Evolutionary conservation across 2,888 invertebrate genomes (phyloP).

Genomic region (Tachina fera): DNA sequence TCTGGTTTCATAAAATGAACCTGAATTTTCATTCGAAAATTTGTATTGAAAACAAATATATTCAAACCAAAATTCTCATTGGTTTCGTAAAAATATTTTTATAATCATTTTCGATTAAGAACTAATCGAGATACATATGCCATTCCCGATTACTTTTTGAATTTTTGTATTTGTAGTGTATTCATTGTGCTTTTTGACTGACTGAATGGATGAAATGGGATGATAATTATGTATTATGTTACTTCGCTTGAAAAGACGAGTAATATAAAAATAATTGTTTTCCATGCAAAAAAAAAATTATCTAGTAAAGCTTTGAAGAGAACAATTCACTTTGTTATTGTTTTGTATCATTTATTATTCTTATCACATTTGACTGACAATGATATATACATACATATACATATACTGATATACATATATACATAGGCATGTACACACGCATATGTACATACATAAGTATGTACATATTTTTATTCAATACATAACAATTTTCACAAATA

Average conservation of each 20-base stretch:
- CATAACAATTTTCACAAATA: background rate
- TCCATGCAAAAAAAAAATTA: constrained; percentile 48
- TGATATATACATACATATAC: too few species aligned
- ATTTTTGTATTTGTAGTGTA: background rate
- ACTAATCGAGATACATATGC: too few species aligned
- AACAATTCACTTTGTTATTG: constrained; percentile 29
- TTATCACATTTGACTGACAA: constrained; percentile 46
- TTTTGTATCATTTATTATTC: constrained; percentile 40
- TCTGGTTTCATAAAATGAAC: too few species aligned
- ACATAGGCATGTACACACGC: background rate
- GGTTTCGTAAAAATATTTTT: too few species aligned
- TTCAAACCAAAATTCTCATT: too few species aligned
- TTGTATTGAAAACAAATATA: too few species aligned
- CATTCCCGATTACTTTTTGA: background rate
- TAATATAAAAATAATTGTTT: constrained; percentile 21
- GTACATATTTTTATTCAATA: background rate
- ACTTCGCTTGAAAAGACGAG: background rate
- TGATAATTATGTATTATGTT: constrained; percentile 25
- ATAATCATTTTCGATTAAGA: too few species aligned
- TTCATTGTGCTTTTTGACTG: background rate
- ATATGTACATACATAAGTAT: background rate
- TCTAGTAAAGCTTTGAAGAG: constrained; percentile 50
- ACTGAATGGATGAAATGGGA: constrained; percentile 17
- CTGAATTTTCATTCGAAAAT: too few species aligned
- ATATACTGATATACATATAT: background rate